Percentiles rank a stretch among this genome's conserved stretches.
phyloP scores from a whole-genome alignment of 64 coral and sea anemone genomes.

The Orbicella faveolata region DNA sequence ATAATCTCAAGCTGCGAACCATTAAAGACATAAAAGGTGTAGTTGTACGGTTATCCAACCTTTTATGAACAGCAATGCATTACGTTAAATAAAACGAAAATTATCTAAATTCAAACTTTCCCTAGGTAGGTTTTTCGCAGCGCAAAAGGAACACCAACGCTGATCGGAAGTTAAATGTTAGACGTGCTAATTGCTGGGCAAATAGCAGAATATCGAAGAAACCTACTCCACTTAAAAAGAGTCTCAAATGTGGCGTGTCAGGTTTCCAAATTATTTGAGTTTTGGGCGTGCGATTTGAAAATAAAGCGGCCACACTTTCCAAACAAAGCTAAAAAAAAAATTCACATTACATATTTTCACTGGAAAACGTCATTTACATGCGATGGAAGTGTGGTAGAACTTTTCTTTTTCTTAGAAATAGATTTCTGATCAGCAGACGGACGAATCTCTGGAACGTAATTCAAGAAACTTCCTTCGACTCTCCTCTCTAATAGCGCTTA shows the following conservation, averaged over 20 bases:
- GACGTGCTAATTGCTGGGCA: constrained; percentile 30
- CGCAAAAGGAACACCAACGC: background rate
- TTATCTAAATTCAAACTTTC: background rate
- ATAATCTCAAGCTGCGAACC: constrained; percentile 34
- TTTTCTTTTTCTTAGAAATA: background rate
- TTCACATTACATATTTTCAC: constrained; percentile 17
- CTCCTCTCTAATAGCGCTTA: background rate
- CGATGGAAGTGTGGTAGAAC: background rate
- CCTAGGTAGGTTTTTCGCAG: background rate
- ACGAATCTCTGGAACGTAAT: background rate
- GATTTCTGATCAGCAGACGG: background rate
- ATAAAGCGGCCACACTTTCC: background rate
- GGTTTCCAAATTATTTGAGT: constrained; percentile 29
- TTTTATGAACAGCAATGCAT: constrained; percentile 14
- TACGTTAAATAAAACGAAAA: background rate
- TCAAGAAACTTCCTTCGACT: background rate
- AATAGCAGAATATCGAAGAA: constrained; percentile 24
- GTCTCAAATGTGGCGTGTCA: background rate
- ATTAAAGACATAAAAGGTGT: constrained; percentile 32
- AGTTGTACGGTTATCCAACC: constrained; percentile 10
- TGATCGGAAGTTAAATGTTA: constrained; percentile 26
- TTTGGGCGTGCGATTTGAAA: constrained; percentile 16
- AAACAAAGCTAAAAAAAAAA: constrained; percentile 1
- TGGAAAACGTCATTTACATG: background rate
- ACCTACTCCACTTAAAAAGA: background rate